Percentiles rank a stretch among this genome's conserved stretches.
Conservation (phyloP, 2,888 invertebrate genomes). For the Euproctis similis region DNA sequence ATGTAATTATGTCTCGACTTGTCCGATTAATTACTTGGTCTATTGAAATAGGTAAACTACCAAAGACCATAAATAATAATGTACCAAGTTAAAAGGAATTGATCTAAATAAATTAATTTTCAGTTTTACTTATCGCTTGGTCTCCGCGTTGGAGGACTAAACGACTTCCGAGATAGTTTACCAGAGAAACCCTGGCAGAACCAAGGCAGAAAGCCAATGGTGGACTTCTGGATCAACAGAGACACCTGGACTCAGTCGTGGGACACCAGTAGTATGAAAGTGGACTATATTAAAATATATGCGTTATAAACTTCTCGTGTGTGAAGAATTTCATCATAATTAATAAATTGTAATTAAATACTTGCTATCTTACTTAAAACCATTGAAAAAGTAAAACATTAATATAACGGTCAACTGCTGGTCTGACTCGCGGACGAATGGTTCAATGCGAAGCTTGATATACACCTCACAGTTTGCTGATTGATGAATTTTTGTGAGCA, state of each 20-base stretch:
- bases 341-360: constrained; percentile 4
- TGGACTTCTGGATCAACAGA: constrained; percentile 79
- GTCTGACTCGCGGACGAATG: too few species aligned
- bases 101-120: constrained; percentile 5
- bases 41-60: too few species aligned
- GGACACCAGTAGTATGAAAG: constrained; percentile 71
- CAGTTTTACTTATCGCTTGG: constrained; percentile 87
- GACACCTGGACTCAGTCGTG: constrained; percentile 79
- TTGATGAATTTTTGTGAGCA: too few species aligned
- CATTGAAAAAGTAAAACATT: background rate
- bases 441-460: too few species aligned
- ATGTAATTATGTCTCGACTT: too few species aligned
- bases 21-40: too few species aligned
- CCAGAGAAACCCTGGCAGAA: constrained; percentile 86
- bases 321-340: constrained; percentile 17
- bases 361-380: background rate
- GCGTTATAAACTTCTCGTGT: constrained; percentile 51
- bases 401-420: background rate
- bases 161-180: constrained; percentile 79
- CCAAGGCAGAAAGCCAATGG: constrained; percentile 75
- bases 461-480: too few species aligned
- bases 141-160: constrained; percentile 84
- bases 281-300: constrained; percentile 78
- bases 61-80: too few species aligned
- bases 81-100: too few species aligned